Evolutionary conservation across 2,113 vertebrate genomes (phyloP).

Genomic region (Colaptes auratus): DNA sequence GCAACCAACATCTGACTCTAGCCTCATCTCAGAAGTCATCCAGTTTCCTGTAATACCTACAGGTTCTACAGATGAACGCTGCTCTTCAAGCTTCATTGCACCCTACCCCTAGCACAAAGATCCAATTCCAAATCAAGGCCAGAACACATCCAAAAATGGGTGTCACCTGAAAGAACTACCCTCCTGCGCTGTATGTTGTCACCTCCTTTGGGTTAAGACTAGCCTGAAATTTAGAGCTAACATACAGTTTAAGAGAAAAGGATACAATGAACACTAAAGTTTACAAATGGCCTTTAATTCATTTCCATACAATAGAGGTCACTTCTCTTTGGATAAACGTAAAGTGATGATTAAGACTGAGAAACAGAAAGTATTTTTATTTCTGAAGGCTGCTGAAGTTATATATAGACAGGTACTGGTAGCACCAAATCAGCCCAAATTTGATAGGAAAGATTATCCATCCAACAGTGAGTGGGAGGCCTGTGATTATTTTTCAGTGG

Average conservation of each 20-base stretch:
- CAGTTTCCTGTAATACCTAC: neutral
- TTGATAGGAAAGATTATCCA: neutral
- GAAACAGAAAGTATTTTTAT: neutral
- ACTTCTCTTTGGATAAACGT: neutral
- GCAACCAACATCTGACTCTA: neutral
- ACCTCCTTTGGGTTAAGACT: neutral
- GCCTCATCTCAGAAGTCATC: neutral
- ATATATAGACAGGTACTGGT: neutral
- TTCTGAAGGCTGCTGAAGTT: neutral
- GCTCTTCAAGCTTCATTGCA: neutral
- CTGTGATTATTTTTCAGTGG: neutral
- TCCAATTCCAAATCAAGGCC: neutral
- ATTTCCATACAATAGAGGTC: neutral
- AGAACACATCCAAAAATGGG: neutral
- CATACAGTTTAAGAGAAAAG: neutral
- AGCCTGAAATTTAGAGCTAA: neutral
- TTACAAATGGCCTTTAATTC: neutral
- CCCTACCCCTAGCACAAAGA: neutral
- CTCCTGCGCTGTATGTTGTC: neutral
- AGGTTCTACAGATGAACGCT: neutral
- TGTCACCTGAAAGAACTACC: neutral
- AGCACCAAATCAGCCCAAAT: neutral
- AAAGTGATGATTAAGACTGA: neutral
- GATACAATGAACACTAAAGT: neutral
- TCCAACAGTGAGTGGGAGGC: neutral